These are phyloP conservation scores for Drosophila ustulata DNA, from an alignment of 2,888 invertebrate species.

Conservation along the genomic window DNA sequence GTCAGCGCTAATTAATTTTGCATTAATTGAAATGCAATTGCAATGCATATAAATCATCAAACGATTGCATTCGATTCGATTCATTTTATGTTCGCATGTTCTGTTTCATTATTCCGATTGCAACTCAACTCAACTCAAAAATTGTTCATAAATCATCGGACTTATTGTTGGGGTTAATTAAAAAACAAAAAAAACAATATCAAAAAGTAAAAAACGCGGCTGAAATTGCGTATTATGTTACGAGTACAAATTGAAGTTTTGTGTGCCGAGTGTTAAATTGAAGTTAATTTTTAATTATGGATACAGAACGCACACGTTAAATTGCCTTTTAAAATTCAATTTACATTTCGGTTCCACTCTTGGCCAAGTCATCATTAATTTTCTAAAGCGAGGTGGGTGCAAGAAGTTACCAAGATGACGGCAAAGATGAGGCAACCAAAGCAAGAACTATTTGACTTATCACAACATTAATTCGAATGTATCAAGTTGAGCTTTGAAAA, in stretches of 20 bases:
- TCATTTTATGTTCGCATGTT: constrained; percentile 4
- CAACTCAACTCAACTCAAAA: constrained; percentile 32
- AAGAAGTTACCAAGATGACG: constrained; percentile 21
- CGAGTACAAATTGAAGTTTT: constrained; percentile 55
- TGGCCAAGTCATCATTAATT: constrained; percentile 46
- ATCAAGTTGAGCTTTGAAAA: background rate
- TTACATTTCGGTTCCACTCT: constrained; percentile 70
- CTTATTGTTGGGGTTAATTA: constrained; percentile 54
- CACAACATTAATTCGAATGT: background rate
- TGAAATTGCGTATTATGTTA: constrained; percentile 48
- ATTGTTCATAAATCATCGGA: constrained; percentile 46
- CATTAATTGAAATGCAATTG: constrained; percentile 71
- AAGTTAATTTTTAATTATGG: constrained; percentile 79
- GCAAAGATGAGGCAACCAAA: background rate
- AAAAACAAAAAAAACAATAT: constrained; percentile 13
- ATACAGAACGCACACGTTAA: constrained; percentile 63
- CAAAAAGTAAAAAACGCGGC: constrained; percentile 4
- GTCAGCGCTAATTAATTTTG: constrained; percentile 62
- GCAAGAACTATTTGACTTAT: background rate
- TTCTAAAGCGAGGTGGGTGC: constrained; percentile 38
- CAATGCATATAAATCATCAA: constrained; percentile 41
- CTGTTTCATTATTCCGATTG: constrained; percentile 32
- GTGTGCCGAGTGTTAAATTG: constrained; percentile 71
- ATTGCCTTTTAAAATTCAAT: constrained; percentile 81
- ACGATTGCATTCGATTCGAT: constrained; percentile 39